Conservation (phyloP, 2,113 vertebrate species). For the Engraulis encrasicolus region DNA sequence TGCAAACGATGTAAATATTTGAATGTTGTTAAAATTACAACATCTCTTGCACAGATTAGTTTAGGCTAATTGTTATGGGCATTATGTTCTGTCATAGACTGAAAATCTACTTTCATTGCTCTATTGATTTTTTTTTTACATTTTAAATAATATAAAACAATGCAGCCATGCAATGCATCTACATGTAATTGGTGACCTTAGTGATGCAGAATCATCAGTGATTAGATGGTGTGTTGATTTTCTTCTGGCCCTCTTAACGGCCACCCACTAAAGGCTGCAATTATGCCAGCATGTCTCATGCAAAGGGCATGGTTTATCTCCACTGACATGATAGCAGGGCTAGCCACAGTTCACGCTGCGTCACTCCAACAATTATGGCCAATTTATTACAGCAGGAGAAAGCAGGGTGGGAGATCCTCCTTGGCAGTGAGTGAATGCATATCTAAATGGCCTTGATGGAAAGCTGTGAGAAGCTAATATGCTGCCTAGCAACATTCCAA, state of each 20-base stretch:
- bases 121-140: not conserved
- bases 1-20: too few species aligned
- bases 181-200: not conserved
- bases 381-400: constrained; percentile 45
- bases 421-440: constrained; percentile 36
- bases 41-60: too few species aligned
- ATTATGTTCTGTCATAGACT: too few species aligned
- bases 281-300: constrained; percentile 33
- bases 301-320: constrained; percentile 10
- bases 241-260: not conserved
- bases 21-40: too few species aligned
- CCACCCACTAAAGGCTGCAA: constrained; percentile 7
- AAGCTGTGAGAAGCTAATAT: constrained; percentile 42
- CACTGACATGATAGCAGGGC: not conserved
- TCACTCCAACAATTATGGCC: constrained; percentile 42
- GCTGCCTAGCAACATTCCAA: constrained; percentile 17
- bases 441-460: constrained; percentile 37
- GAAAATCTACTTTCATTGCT: too few species aligned
- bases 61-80: too few species aligned
- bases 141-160: not conserved
- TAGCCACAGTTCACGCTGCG: constrained; percentile 2
- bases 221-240: not conserved
- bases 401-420: constrained; percentile 28
- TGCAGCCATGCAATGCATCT: not conserved
- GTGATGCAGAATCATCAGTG: not conserved